A percentile compares a stretch with the other conserved stretches of the same genome.
Evolutionary conservation across 2,797 vertebrate species (phyloP).

Genomic region (Pipistrellus nathusii): DNA sequence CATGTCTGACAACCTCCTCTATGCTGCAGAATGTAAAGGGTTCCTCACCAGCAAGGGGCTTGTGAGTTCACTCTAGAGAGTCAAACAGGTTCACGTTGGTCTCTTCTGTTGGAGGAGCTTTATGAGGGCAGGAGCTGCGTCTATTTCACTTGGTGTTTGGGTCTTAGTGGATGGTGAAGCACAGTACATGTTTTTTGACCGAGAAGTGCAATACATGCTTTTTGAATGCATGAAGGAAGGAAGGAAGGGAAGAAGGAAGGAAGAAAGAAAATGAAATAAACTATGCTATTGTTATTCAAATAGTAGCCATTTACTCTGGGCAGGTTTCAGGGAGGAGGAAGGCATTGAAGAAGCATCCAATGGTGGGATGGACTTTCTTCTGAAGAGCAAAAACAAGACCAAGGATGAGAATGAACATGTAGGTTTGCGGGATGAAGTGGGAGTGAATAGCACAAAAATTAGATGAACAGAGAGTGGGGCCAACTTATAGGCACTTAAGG

Average conservation of each 20-base stretch:
- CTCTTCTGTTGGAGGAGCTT: not conserved
- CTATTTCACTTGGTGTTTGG: not conserved
- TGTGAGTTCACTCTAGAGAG: not conserved
- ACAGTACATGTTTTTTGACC: not conserved
- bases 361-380: not conserved
- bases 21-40: not conserved
- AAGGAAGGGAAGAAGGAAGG: not conserved
- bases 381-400: not conserved
- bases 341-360: not conserved
- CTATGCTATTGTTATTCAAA: not conserved
- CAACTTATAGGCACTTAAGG: not conserved
- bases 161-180: not conserved
- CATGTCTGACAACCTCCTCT: not conserved
- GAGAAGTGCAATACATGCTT: not conserved
- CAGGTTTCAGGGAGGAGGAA: not conserved
- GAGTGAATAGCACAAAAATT: not conserved
- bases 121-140: not conserved
- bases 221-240: not conserved
- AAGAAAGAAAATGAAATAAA: not conserved
- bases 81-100: not conserved
- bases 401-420: not conserved
- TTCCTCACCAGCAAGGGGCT: not conserved
- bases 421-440: not conserved
- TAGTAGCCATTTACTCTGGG: not conserved
- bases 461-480: not conserved